A percentile compares a stretch with the other conserved stretches of the same genome.
Conservation (phyloP, 2,797 vertebrate species). For the Phyllotis vaccarum region DNA sequence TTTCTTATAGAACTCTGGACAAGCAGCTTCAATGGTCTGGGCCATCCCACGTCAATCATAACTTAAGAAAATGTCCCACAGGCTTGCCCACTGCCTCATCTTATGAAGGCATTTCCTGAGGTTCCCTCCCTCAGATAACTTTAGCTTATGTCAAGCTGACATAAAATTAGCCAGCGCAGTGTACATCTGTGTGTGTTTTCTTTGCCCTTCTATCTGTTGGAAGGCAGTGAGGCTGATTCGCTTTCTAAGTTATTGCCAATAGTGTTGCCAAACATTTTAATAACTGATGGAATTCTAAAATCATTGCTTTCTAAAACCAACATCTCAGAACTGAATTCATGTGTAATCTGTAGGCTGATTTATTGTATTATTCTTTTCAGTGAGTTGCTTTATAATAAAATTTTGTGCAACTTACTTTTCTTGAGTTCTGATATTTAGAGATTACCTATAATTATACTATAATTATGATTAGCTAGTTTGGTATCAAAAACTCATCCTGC, state of each 20-base stretch:
- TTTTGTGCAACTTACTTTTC: neutral
- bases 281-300: conserved; percentile 26
- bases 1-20: neutral
- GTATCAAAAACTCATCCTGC: neutral
- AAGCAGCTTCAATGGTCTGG: neutral
- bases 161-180: neutral
- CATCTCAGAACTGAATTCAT: neutral
- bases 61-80: neutral
- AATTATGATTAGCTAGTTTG: neutral
- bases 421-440: neutral
- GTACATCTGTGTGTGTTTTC: neutral
- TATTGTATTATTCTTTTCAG: neutral
- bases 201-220: neutral
- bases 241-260: neutral
- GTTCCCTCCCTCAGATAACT: neutral
- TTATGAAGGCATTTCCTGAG: neutral
- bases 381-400: neutral
- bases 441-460: neutral
- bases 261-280: conserved; percentile 1
- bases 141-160: neutral
- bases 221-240: neutral
- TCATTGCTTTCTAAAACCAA: conserved; percentile 24
- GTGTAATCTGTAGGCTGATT: neutral
- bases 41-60: neutral
- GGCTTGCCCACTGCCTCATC: neutral